Percentiles rank a stretch among this genome's conserved stretches.
Conservation (phyloP, 2,113 vertebrate genomes). For the Chionis minor region DNA sequence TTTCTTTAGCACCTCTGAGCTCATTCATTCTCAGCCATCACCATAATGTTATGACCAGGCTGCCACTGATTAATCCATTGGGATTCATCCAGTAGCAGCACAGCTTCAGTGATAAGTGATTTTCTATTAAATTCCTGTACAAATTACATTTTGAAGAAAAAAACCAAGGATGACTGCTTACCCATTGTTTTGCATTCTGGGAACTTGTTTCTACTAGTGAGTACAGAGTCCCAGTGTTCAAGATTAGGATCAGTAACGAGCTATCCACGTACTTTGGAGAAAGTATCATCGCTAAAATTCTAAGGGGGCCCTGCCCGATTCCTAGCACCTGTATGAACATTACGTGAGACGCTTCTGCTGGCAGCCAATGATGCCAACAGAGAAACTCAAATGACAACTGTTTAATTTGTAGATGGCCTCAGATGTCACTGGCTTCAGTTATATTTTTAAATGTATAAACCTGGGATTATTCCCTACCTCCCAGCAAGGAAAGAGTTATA, state of each 20-base stretch:
- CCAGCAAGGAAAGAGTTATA: neutral
- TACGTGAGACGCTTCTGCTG: neutral
- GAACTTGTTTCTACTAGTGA: neutral
- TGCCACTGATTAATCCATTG: neutral
- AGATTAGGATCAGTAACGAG: neutral
- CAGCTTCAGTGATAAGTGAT: neutral
- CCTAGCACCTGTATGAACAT: neutral
- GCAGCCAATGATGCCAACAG: neutral
- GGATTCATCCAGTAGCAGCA: neutral
- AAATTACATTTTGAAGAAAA: neutral
- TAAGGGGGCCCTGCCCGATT: neutral
- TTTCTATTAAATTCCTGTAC: neutral
- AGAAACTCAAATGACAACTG: neutral
- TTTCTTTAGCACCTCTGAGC: neutral
- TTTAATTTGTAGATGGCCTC: neutral
- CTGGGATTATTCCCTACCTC: neutral
- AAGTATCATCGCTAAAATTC: neutral
- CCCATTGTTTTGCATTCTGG: neutral
- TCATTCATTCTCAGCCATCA: neutral
- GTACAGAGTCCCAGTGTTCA: neutral
- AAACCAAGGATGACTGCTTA: neutral
- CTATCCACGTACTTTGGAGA: neutral
- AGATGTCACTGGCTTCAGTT: neutral
- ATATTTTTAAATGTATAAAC: neutral
- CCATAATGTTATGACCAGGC: neutral